These are phyloP conservation scores for Epistrophe eligans DNA, from an alignment of 2,888 invertebrate species.

Conservation along the genomic window DNA sequence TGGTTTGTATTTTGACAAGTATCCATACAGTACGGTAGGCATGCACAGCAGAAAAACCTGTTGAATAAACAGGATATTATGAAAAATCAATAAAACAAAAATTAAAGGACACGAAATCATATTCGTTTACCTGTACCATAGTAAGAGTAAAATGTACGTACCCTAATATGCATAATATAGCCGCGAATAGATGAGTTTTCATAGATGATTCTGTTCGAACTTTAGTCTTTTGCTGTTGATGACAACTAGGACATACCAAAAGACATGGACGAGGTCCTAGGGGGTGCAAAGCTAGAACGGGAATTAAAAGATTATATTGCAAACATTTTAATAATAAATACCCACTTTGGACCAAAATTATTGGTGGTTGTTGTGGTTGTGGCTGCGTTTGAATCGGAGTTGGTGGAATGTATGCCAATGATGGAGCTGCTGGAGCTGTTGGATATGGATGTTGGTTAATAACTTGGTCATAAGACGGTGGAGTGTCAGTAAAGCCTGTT, in stretches of 20 bases:
- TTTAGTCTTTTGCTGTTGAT: constrained; percentile 75
- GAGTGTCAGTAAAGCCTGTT: constrained; percentile 12
- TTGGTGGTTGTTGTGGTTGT: constrained; percentile 20
- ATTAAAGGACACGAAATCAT: neutral
- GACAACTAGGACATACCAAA: constrained; percentile 79
- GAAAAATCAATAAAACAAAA: constrained; percentile 5
- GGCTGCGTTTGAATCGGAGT: neutral
- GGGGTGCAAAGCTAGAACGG: constrained; percentile 33
- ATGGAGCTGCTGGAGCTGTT: constrained; percentile 25
- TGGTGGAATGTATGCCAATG: neutral
- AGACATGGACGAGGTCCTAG: constrained; percentile 54
- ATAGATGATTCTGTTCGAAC: constrained; percentile 76
- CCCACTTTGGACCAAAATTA: constrained; percentile 53
- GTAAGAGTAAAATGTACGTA: neutral
- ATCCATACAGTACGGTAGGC: constrained; percentile 79
- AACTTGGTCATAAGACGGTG: constrained; percentile 43
- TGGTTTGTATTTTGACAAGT: constrained; percentile 80
- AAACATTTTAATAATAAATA: neutral
- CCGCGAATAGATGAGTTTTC: constrained; percentile 79
- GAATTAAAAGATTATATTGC: neutral
- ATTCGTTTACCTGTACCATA: neutral
- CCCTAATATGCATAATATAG: constrained; percentile 76
- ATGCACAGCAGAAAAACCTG: constrained; percentile 78
- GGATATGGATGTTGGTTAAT: constrained; percentile 4
- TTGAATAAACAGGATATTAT: constrained; percentile 9